Conservation (phyloP, 2,797 vertebrate genomes). For the Hylomyscus alleni region DNA sequence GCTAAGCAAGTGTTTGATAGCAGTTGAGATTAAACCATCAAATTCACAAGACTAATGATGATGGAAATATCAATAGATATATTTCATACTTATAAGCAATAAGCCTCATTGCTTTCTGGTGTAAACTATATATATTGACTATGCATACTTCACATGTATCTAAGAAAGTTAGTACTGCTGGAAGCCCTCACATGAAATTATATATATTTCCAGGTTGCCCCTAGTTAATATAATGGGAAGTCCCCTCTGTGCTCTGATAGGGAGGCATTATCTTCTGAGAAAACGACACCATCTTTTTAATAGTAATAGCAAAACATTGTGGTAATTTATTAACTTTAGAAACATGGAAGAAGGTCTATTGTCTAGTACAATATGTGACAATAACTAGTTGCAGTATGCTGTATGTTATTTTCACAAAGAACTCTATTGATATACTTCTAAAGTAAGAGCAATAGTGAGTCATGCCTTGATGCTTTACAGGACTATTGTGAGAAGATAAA, state of each 20-base stretch:
- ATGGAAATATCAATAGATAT: not conserved
- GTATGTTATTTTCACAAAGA: conserved; percentile 1
- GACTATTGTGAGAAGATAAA: not conserved
- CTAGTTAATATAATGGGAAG: conserved; percentile 35
- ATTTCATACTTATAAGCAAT: not conserved
- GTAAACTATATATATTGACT: not conserved
- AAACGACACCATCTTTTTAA: not conserved
- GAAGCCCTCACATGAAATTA: not conserved
- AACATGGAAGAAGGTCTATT: not conserved
- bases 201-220: not conserved
- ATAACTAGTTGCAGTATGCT: not conserved
- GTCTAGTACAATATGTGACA: conserved; percentile 4
- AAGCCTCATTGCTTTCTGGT: not conserved
- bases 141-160: not conserved
- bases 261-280: not conserved
- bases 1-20: not conserved
- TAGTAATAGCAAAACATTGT: not conserved
- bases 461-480: not conserved
- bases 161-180: not conserved
- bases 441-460: not conserved
- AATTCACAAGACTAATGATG: not conserved
- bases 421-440: conserved; percentile 37
- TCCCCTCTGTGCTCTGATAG: not conserved
- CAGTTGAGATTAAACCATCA: not conserved
- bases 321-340: conserved; percentile 37